These are phyloP conservation scores for Octopus bimaculoides DNA, from an alignment of 1,140 invertebrate species.

Conservation along the genomic window DNA sequence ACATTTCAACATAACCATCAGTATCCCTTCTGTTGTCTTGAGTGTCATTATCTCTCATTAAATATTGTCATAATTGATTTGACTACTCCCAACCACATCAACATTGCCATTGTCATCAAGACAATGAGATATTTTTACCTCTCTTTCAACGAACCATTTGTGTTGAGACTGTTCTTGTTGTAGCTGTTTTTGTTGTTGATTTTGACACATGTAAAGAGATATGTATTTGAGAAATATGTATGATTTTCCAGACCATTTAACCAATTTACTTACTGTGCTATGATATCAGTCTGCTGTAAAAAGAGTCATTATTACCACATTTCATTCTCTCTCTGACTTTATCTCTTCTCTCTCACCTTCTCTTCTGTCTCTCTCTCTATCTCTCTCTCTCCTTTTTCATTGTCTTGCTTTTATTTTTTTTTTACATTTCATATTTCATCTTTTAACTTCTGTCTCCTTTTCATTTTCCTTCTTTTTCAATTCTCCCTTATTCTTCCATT, in stretches of 20 bases:
- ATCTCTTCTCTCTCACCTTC: neutral
- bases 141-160: neutral
- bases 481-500: neutral
- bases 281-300: too few relatives aligned
- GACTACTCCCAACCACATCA: neutral
- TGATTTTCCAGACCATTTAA: too few relatives aligned
- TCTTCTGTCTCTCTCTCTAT: neutral
- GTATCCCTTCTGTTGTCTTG: too few relatives aligned
- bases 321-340: conserved; percentile 1
- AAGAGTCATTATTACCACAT: too few relatives aligned
- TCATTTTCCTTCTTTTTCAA: neutral
- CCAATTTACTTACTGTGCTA: too few relatives aligned
- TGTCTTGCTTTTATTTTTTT: too few relatives aligned
- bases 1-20: too few relatives aligned
- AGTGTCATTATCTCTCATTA: too few relatives aligned
- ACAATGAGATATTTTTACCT: neutral
- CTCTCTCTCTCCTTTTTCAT: neutral
- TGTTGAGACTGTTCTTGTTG: too few relatives aligned
- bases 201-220: too few relatives aligned
- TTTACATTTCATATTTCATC: neutral
- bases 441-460: neutral
- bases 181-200: too few relatives aligned
- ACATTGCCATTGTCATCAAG: neutral
- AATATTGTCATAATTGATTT: neutral
- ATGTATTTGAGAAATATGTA: too few relatives aligned